Conservation (phyloP, 2,888 invertebrate species). For the Monoplex corrugatus region DNA sequence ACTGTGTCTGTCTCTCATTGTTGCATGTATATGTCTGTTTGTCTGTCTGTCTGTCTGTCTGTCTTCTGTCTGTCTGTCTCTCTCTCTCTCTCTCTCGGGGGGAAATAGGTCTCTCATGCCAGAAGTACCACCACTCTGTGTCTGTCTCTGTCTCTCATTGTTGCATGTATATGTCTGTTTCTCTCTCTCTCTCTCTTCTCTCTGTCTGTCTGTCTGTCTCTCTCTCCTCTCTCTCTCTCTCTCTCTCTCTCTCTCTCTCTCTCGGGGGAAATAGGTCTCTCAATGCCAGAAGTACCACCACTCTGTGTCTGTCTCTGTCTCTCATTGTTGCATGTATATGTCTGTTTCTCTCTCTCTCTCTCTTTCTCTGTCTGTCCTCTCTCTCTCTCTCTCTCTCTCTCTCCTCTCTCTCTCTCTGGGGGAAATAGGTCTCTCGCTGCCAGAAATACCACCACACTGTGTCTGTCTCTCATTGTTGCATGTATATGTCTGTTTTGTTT, state of each 20-base stretch:
- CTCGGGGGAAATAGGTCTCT: too few species aligned
- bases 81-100: neutral
- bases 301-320: neutral
- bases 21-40: neutral
- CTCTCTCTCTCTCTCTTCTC: neutral
- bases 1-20: neutral
- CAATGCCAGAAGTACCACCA: too few species aligned
- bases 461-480: neutral
- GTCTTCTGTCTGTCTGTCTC: neutral
- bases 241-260: slow-evolving; percentile 4
- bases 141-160: too few species aligned
- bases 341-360: neutral
- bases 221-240: neutral
- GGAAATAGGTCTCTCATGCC: too few species aligned
- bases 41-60: neutral
- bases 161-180: neutral
- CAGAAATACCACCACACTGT: neutral
- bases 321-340: neutral
- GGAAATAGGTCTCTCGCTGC: neutral
- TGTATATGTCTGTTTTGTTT: neutral
- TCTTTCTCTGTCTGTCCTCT: neutral
- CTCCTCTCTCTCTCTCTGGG: neutral
- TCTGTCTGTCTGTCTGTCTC: neutral
- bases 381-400: neutral
- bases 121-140: too few species aligned